phyloP scores from a whole-genome alignment of 2,888 invertebrate species.

The Megastigmus dorsalis region DNA sequence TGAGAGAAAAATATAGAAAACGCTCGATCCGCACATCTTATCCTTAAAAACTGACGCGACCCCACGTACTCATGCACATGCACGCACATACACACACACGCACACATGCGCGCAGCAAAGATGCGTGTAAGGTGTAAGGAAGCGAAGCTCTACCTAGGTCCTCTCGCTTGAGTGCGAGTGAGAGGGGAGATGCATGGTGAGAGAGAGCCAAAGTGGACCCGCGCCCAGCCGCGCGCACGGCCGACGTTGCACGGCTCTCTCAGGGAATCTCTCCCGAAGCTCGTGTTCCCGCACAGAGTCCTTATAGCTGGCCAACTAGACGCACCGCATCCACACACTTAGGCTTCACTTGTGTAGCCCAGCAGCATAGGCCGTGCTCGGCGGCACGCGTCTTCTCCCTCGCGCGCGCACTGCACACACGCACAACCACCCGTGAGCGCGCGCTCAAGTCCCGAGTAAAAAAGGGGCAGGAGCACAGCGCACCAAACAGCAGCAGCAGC shows the following conservation, averaged over 20 bases:
- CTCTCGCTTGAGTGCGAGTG: conserved; percentile 48
- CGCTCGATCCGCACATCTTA: too few species aligned
- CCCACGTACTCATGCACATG: too few species aligned
- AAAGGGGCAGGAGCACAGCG: neutral
- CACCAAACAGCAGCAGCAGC: neutral
- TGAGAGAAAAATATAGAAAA: too few species aligned
- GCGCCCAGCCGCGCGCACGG: conserved; percentile 67
- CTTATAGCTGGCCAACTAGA: too few species aligned
- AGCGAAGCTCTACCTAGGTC: neutral
- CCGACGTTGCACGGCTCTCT: conserved; percentile 60
- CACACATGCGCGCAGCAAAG: too few species aligned
- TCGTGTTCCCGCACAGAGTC: too few species aligned
- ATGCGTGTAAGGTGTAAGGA: neutral
- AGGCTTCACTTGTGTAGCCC: too few species aligned
- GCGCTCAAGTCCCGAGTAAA: neutral
- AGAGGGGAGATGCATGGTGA: conserved; percentile 52
- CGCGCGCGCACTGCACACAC: neutral
- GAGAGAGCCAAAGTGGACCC: conserved; percentile 56
- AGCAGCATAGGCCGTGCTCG: too few species aligned
- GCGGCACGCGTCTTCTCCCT: conserved; percentile 10
- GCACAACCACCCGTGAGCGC: neutral
- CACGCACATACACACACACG: neutral
- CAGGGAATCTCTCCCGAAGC: too few species aligned
- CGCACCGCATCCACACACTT: too few species aligned
- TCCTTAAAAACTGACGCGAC: too few species aligned